phyloP scores from a whole-genome alignment of 2,797 vertebrate genomes.

The Iguana delicatissima region DNA sequence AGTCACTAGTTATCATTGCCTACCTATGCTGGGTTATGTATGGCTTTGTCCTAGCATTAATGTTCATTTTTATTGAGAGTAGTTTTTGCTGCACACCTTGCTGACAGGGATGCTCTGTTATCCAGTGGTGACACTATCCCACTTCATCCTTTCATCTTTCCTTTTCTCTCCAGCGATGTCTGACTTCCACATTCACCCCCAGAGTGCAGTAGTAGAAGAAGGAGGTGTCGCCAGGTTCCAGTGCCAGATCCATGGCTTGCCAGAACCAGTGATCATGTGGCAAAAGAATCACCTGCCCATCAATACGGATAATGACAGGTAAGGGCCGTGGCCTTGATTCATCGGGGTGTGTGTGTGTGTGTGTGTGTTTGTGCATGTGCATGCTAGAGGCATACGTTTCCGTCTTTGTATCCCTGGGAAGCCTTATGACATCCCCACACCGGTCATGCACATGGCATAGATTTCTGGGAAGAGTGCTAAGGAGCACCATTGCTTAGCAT shows the following conservation, averaged over 20 bases:
- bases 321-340: constrained; percentile 20
- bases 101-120: not conserved
- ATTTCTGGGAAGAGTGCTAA: not conserved
- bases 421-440: too few relatives aligned
- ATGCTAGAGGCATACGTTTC: not conserved
- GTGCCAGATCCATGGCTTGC: constrained; percentile 96
- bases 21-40: not conserved
- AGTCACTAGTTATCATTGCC: not conserved
- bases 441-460: not conserved
- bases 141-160: not conserved
- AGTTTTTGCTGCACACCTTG: not conserved
- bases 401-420: not conserved
- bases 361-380: fast-evolving
- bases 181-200: constrained; percentile 96
- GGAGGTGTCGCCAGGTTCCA: constrained; percentile 94
- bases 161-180: constrained; percentile 85
- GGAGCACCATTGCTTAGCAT: not conserved
- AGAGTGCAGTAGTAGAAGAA: constrained; percentile 89
- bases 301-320: constrained; percentile 91
- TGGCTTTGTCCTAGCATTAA: not conserved
- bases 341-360: not conserved
- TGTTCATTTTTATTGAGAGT: not conserved
- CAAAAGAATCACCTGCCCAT: constrained; percentile 90
- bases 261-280: constrained; percentile 96
- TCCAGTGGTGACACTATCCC: not conserved